Percentiles rank a stretch among this genome's conserved stretches.
Conservation (phyloP, 2,888 invertebrate genomes). For the Epirrhoe tristata region DNA sequence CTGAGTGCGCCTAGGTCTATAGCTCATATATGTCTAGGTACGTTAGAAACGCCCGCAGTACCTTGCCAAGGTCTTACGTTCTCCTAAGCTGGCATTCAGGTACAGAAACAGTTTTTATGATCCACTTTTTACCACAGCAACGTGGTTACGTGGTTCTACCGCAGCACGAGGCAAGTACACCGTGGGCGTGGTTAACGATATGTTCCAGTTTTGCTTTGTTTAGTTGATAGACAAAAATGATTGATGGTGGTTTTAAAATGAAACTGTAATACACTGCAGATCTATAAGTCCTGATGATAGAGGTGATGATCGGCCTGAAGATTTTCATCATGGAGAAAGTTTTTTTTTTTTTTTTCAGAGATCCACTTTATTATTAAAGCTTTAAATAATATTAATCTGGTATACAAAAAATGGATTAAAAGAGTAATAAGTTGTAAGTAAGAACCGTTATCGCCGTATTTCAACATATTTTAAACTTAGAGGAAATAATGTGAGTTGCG, state of each 20-base stretch:
- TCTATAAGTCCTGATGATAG: no score
- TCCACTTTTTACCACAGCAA: not conserved
- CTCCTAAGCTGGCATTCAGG: slow-evolving; percentile 48
- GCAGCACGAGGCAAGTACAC: not conserved
- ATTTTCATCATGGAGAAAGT: no score
- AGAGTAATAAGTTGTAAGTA: no score
- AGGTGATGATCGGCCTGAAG: no score
- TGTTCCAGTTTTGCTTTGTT: not conserved
- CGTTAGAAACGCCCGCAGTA: slow-evolving; percentile 40
- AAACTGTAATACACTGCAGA: no score
- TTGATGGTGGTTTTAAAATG: no score
- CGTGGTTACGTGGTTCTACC: not conserved
- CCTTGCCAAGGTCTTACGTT: slow-evolving; percentile 62
- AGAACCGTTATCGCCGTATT: not conserved
- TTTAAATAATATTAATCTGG: no score
- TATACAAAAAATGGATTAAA: no score
- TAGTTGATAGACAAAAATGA: no score
- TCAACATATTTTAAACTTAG: not conserved
- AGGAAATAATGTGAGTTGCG: not conserved
- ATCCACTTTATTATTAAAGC: no score
- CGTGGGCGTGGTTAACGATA: not conserved
- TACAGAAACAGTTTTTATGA: not conserved
- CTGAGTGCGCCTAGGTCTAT: no score
- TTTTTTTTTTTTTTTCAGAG: no score
- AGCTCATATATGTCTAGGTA: not conserved